A percentile compares a stretch with the other conserved stretches of the same genome.
Evolutionary conservation across 2,888 invertebrate species (phyloP).

Genomic region (Drosophila macrothrix): DNA sequence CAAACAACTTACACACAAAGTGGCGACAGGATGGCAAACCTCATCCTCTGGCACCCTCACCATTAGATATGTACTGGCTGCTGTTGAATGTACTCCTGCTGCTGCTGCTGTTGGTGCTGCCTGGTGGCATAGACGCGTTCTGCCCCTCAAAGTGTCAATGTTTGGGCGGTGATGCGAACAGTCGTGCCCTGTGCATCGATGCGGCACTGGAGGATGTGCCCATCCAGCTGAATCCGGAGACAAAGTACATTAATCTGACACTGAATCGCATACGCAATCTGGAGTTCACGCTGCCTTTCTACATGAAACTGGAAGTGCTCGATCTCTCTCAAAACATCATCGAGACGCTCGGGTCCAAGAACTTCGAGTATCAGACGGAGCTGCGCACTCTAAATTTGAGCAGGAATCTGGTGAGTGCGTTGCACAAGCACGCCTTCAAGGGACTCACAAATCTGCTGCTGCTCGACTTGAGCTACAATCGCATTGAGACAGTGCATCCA

Average conservation of each 20-base stretch:
- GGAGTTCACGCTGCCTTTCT: conserved; percentile 92
- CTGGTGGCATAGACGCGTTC: conserved; percentile 82
- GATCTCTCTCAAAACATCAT: conserved; percentile 94
- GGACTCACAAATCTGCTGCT: conserved; percentile 89
- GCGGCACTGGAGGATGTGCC: conserved; percentile 94
- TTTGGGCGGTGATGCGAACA: conserved; percentile 88
- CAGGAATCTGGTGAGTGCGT: conserved; percentile 89
- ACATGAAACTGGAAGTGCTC: conserved; percentile 91
- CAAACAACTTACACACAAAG: conserved; percentile 51
- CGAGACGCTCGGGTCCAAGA: conserved; percentile 91
- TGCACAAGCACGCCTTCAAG: conserved; percentile 91
- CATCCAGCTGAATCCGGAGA: conserved; percentile 95
- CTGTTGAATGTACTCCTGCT: conserved; percentile 51
- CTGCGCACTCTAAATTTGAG: conserved; percentile 92
- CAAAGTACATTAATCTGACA: conserved; percentile 92
- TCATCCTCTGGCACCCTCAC: conserved; percentile 12
- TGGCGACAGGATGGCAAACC: conserved; percentile 44
- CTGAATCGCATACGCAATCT: conserved; percentile 93
- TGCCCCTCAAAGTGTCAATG: conserved; percentile 94
- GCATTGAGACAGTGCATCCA: conserved; percentile 90
- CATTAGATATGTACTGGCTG: conserved; percentile 20
- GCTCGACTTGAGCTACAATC: conserved; percentile 92
- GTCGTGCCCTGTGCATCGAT: conserved; percentile 91
- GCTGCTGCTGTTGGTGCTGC: conserved; percentile 72
- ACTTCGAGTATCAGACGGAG: conserved; percentile 91